A percentile compares a stretch with the other conserved stretches of the same genome.
Evolutionary conservation across 2,797 vertebrate genomes (phyloP).

Genomic region (Sebastes elongatus): DNA sequence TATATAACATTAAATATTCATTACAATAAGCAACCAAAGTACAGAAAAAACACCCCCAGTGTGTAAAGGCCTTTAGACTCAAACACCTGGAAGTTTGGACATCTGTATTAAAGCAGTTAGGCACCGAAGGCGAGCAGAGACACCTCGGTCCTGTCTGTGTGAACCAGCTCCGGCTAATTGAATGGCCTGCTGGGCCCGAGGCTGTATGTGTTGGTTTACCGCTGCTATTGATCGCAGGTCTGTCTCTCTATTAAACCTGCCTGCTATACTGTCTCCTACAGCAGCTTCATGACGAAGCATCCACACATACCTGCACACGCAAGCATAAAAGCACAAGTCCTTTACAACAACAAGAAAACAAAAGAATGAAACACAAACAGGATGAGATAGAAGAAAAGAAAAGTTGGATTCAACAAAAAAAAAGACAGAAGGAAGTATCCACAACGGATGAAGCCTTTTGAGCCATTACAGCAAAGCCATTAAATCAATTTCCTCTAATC

Average conservation of each 20-base stretch:
- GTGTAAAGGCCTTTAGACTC: background rate
- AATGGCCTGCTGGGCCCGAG: constrained; percentile 26
- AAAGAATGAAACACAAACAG: background rate
- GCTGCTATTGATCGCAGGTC: constrained; percentile 35
- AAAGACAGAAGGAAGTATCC: constrained; percentile 9
- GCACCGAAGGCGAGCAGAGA: background rate
- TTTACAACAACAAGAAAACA: background rate
- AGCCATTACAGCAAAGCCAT: constrained; percentile 72
- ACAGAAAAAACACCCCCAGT: background rate
- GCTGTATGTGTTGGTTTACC: constrained; percentile 36
- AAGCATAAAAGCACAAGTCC: background rate
- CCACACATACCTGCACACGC: background rate
- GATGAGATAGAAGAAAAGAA: background rate
- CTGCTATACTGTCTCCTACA: background rate
- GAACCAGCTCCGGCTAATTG: constrained; percentile 33
- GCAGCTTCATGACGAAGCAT: background rate
- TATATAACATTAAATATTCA: background rate
- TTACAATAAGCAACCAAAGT: background rate
- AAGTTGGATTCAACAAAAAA: background rate
- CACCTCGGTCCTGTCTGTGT: background rate
- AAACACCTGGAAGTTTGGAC: background rate
- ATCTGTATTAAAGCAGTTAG: background rate
- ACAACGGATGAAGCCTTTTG: constrained; percentile 42
- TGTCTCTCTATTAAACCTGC: constrained; percentile 38
- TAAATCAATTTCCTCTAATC: constrained; percentile 80